Base-by-base conservation (phyloP, 2,113 vertebrate species). In the Petrocephalus zakoni region DNA sequence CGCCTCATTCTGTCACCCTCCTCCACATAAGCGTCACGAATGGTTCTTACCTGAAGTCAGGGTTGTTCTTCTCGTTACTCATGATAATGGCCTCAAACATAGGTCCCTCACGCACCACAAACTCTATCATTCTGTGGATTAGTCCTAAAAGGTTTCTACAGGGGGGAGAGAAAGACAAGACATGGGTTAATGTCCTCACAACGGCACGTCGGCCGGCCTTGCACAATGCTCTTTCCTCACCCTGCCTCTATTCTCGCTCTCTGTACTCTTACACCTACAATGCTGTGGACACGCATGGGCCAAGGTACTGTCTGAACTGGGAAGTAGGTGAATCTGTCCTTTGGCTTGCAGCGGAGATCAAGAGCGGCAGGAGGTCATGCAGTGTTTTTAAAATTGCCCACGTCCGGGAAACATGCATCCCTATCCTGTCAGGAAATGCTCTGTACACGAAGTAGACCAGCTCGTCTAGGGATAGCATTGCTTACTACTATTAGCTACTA, bases 101-200 rank as follows among this genome's bases (percentile, higher is more conserved):
- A 3, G 95, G 96, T 64, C 96, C 96, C 91, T 96, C 96, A 92
- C 96, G 95, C 91, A 96, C 96, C 93, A 96, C 96, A 95, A 96
- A 96, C 94, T 96, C 96, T 91, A 96, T 94, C 96, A 96, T 96
- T 91, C 96, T 95, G 93, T 96, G 96, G 87, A 96, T 96, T 64
- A 95, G 93, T 92, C 95, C 94, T 90, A 96, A 92, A 72, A 96
- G 93, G 92, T 94, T 95, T 94, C 96, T 96, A 93, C 37, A 61
- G 93, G 88, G 85, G 83, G 90, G 84, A 91, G 53, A 92, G 75
- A 91, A 0, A 61, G 46, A 89, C 93, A 85, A 95, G 93, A 90
- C 46, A 56, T 53, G 90, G 88, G 90, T 91, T 90, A 72, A 89
- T 49, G 61, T 83, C 46, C 53, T 17, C 64, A 29, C 21, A 2